Percentiles rank a stretch among this genome's conserved stretches.
Evolutionary conservation across 2,888 invertebrate genomes (phyloP).

Genomic region (Tipula unca): DNA sequence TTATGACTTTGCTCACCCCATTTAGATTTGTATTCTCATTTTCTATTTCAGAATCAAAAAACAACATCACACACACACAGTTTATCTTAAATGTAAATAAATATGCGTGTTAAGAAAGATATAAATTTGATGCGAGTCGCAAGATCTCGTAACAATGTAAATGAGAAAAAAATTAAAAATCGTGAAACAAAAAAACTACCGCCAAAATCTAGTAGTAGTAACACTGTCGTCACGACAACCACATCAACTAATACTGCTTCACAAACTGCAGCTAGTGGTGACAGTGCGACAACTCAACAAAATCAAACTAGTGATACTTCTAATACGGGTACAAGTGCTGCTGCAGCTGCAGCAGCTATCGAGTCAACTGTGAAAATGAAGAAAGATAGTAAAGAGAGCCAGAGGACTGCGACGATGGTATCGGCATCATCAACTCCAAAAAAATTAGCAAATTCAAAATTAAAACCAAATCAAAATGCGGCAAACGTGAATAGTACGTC

Average conservation of each 20-base stretch:
- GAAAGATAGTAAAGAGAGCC: neutral
- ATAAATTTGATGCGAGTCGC: neutral
- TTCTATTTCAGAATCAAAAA: neutral
- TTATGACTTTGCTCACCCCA: neutral
- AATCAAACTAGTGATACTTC: neutral
- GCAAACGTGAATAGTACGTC: too few species aligned
- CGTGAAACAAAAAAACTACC: neutral
- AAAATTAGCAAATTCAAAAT: neutral
- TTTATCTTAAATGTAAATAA: neutral
- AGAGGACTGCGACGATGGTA: neutral
- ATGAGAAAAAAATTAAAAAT: neutral
- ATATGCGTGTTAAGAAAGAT: neutral
- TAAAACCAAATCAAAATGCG: neutral
- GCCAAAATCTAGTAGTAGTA: neutral
- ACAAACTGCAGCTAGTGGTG: neutral
- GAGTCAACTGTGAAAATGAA: neutral
- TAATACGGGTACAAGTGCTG: neutral
- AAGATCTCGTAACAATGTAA: neutral
- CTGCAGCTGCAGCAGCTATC: neutral
- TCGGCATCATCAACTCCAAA: neutral
- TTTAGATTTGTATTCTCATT: neutral
- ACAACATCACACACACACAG: neutral
- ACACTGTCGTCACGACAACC: neutral
- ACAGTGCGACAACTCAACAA: neutral
- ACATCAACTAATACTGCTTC: neutral